Base-by-base conservation (phyloP, 1,140 invertebrate genomes). In the Drosophila ironensis region DNA sequence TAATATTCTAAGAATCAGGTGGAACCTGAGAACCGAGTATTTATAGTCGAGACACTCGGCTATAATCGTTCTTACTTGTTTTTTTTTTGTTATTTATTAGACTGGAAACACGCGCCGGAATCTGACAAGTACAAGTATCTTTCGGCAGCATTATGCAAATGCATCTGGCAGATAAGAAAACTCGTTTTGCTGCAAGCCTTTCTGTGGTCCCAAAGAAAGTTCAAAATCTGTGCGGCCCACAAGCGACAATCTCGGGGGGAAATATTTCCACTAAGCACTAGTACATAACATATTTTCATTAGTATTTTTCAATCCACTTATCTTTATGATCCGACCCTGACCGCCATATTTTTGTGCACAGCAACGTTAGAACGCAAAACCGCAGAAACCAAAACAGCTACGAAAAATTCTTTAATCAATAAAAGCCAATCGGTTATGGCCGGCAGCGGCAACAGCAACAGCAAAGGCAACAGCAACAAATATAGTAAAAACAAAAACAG, bases 351-450 rank as follows among this genome's bases (percentile, higher is more conserved):
- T 57, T 38, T 61, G 25, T 30, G 24, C 38, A 41, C 45, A 33
- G 37, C 59, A 50, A 42, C 60, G 56, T 47, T 69, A 69, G 66
- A 69, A 69, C 64, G 61, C 52, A 41, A 68, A 69, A 47, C 63
- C 64, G 19, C 64, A 50, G 45, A 54, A 40, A 33, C 45, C 25
- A 17, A 52, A 53, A 41, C 5, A 53, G 41, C 45, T 12, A 45
- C n/a, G 16, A 27, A 27, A 35, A 50, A 69, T 69, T 69, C 66
- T 69, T 69, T 69, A 69, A 69, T 69, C 66, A 69, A 69, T 69
- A 69, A 59, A 69, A 84, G 70, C 74, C 77, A 84, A 81, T 81
- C 75, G 72, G 77, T 56, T 77, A 75, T 64, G 48, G 75, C 68
- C 46, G 56, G 27, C 28, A 68, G 48, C 44, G 20, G 38, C 53